These are phyloP conservation scores for Mareca strepera DNA, from an alignment of 2,797 vertebrate genomes.

Conservation along the genomic window DNA sequence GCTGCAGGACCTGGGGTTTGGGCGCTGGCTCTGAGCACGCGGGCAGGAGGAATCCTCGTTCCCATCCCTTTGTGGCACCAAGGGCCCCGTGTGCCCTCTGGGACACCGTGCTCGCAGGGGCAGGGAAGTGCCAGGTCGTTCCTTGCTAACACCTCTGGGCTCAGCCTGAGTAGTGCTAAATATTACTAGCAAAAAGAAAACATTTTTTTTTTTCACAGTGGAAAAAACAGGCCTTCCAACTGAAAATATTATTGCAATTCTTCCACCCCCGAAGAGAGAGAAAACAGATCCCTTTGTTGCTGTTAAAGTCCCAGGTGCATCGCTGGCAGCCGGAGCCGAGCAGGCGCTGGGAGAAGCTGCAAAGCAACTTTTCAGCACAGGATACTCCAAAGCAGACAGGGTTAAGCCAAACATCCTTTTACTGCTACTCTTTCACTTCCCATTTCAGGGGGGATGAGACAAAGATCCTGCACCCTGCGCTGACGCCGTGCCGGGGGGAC, in stretches of 20 bases:
- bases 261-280: neutral
- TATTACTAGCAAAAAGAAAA: neutral
- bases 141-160: neutral
- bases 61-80: accelerated
- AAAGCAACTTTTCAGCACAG: slow-evolving; percentile 27
- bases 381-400: slow-evolving; percentile 39
- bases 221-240: neutral
- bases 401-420: slow-evolving; percentile 57
- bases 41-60: accelerated
- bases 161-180: neutral
- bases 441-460: neutral
- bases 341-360: neutral
- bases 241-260: neutral
- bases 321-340: neutral
- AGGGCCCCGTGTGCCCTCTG: accelerated
- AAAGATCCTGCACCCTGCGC: neutral
- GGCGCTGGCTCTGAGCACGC: accelerated
- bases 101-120: neutral
- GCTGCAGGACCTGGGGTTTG: neutral
- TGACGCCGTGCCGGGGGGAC: neutral
- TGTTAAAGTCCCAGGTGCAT: neutral
- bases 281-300: neutral
- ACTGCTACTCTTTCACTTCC: slow-evolving; percentile 34
- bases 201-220: neutral
- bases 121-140: neutral